Percentiles rank a stretch among this genome's conserved stretches.
Evolutionary conservation across 2,888 invertebrate species (phyloP).

Genomic region (Aphrophora alni): DNA sequence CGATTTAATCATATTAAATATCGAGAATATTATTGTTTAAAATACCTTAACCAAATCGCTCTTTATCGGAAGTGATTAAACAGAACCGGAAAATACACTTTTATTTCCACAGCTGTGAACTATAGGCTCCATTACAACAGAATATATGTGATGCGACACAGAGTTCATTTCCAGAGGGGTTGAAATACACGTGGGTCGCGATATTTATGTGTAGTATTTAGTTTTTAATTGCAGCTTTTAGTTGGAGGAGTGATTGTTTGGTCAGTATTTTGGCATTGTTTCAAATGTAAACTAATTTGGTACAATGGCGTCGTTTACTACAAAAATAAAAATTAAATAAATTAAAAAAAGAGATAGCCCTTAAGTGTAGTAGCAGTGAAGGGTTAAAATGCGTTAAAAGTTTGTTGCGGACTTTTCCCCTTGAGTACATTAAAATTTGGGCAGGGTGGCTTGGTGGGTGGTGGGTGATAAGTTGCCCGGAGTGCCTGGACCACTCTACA

Average conservation of each 20-base stretch:
- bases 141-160: neutral
- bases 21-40: too few relatives aligned
- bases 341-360: neutral
- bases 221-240: neutral
- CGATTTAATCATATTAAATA: too few relatives aligned
- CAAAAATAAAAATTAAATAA: neutral
- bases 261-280: neutral
- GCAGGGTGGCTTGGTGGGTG: neutral
- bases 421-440: slow-evolving; percentile 9
- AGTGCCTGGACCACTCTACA: neutral
- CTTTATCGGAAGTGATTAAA: neutral
- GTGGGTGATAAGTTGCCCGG: neutral
- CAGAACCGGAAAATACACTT: neutral
- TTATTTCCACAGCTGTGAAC: neutral
- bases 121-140: neutral
- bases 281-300: neutral
- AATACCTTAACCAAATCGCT: neutral
- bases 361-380: neutral
- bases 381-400: neutral
- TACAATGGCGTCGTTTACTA: neutral
- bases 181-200: neutral
- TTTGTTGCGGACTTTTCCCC: neutral
- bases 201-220: neutral
- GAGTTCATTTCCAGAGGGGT: neutral
- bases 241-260: neutral